These are phyloP conservation scores for Choristoneura rosaceana DNA, from an alignment of 2,888 invertebrate genomes.

Conservation along the genomic window DNA sequence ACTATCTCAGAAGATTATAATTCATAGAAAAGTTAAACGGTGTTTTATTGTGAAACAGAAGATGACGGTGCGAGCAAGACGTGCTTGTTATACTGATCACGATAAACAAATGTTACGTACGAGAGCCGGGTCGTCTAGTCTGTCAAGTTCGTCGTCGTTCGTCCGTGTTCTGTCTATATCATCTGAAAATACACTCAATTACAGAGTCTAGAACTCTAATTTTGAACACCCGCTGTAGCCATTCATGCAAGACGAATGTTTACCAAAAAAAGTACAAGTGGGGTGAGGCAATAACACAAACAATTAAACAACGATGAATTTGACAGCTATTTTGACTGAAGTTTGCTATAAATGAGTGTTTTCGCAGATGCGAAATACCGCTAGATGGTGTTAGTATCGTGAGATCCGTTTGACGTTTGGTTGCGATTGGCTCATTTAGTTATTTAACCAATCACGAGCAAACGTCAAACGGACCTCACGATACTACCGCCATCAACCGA, in stretches of 20 bases:
- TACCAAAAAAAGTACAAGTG: neutral
- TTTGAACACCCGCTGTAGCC: neutral
- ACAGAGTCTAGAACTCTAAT: neutral
- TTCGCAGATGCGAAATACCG: too few species aligned
- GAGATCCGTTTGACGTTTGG: too few species aligned
- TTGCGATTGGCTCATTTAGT: too few species aligned
- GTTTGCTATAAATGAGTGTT: too few species aligned
- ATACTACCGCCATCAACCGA: too few species aligned
- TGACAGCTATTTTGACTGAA: too few species aligned
- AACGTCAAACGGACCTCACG: too few species aligned
- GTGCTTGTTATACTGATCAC: neutral
- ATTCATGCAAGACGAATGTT: neutral
- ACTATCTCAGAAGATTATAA: neutral
- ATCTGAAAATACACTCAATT: slow-evolving; percentile 33
- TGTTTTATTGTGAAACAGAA: neutral
- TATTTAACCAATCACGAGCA: too few species aligned
- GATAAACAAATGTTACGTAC: slow-evolving; percentile 26
- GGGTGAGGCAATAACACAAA: too few species aligned
- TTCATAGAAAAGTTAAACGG: neutral
- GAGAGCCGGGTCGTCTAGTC: slow-evolving; percentile 20
- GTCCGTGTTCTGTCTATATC: slow-evolving; percentile 27
- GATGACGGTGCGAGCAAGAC: slow-evolving; percentile 7
- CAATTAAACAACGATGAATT: too few species aligned
- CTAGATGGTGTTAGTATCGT: too few species aligned
- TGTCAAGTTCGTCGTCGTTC: slow-evolving; percentile 26